Evolutionary conservation across 1,140 invertebrate genomes (phyloP).

Genomic region (Pissodes strobi): DNA sequence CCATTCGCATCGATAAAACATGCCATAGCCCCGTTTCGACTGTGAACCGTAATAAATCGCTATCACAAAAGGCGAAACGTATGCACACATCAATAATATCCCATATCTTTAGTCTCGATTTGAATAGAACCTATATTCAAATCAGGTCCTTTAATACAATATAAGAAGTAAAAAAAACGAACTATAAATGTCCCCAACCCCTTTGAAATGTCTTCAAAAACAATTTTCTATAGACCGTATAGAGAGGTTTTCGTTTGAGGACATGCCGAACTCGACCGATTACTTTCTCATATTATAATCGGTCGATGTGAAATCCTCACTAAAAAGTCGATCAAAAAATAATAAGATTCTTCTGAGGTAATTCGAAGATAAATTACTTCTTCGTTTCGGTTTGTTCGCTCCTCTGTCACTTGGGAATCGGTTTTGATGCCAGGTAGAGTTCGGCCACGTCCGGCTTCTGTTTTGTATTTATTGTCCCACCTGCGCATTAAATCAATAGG

Average conservation of each 20-base stretch:
- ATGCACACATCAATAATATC: conserved; percentile 13
- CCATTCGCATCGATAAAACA: too few relatives aligned
- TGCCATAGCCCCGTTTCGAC: too few relatives aligned
- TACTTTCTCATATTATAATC: too few relatives aligned
- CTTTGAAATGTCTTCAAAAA: conserved; percentile 14
- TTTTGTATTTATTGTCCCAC: conserved; percentile 31
- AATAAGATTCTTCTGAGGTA: too few relatives aligned
- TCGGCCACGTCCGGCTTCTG: not conserved
- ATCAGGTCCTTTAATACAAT: conserved; percentile 14
- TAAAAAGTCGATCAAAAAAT: too few relatives aligned
- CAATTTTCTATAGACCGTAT: conserved; percentile 19
- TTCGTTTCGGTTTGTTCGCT: too few relatives aligned
- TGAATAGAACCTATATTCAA: conserved; percentile 21
- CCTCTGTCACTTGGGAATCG: too few relatives aligned
- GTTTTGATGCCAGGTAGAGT: not conserved
- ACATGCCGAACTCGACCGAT: not conserved
- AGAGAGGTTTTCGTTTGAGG: conserved; percentile 5
- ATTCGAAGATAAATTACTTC: too few relatives aligned
- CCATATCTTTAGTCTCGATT: conserved; percentile 16
- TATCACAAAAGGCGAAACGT: not conserved
- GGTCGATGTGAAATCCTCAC: too few relatives aligned
- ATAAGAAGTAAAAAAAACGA: conserved; percentile 8
- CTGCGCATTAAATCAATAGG: conserved; percentile 34
- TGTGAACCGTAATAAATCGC: too few relatives aligned
- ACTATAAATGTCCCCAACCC: conserved; percentile 17